Evolutionary conservation across 1,140 invertebrate species (phyloP), one percentile per base, ranked within the genome.

Genomic region (Drosophila equinoxialis): DNA sequence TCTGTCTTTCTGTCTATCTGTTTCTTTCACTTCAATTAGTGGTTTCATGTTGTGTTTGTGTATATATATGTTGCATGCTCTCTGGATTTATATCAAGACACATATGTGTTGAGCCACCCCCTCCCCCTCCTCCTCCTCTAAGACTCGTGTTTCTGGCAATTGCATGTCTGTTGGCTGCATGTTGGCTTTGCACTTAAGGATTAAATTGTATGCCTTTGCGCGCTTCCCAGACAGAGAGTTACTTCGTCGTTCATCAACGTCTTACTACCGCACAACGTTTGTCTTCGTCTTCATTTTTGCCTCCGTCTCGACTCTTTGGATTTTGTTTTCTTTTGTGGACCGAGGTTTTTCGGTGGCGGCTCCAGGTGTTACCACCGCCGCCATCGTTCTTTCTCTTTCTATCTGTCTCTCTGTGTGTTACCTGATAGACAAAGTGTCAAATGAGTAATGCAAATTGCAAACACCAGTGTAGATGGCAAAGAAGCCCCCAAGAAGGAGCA

Each of bases 11-110:
- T 72, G 65, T 62, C 69, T 68, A 33, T 61, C 57, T 33, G 48
- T 70, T 89, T 81, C 79, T 78, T 89, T 87, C 83, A 78, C 80
- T 89, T 87, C 83, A 87, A 87, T 87, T 87, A 87, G 84, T 84
- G 83, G 84, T 84, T 89, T 84, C 83, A 84, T 87, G 83, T 87
- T 87, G 74, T 68, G 79, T 70, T 77, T 89, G 75, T 81, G 76
- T 39, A 39, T 13, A 13, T 39, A 39, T 71, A 70, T 89, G 83
- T 89, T 89, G 79, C 74, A 71, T 45, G 42, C 75, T 66, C 74
- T 63, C 41, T 14, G 84, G 83, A 87, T 87, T 80, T 89, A 83
- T 89, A 87, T 84, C 77, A 80, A 63, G 68, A 59, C 79, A 79
- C 78, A 87, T 86, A 79, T 80, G 60, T 68, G 60, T 68, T 79